Evolutionary conservation across 2,797 vertebrate genomes (phyloP), one percentile per base, ranked within the genome.

Genomic region (Sebastiscus tertius): DNA sequence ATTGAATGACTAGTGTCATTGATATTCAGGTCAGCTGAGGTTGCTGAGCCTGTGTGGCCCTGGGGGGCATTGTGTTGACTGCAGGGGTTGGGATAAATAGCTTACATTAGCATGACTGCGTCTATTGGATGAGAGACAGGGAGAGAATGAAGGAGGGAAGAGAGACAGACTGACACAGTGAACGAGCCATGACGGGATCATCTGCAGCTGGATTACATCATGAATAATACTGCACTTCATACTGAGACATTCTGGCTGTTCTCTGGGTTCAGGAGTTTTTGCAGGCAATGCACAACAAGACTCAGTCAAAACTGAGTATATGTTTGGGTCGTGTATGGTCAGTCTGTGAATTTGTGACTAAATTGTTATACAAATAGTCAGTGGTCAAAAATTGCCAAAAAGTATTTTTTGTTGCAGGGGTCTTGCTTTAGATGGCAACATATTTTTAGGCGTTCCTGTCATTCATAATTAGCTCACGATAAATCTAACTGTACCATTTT

Each of bases 21-120:
- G 86, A 90, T 89, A 89, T 94, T 89, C 85, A 87, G 90, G 88
- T 92, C 90, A 89, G 87, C 72, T 81, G 89, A 90, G 86, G 89
- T 78, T 79, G 71, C 83, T 62, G 87, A 85, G 79, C 55, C 81
- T 75, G 83, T 71, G 46, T 84, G 84, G 86, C 80, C 82, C 77
- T 42, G 77, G 79, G 81, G 87, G 80, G 56, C 73, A 77, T 85
- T 89, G 86, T 91, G 89, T 86, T 91, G 89, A 90, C 91, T 84
- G 84, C 74, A 85, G 80, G 74, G 86, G 77, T 79, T 52, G 27
- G 61, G 86, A 91, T 93, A 92, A 93, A 92, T 92, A 87, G 87
- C 86, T 88, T 83, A 83, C 70, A 88, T 93, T 90, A 91, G 87
- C 79, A 82, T 80, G 78, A 75, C 78, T 78, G 74, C 62, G 66